phyloP scores from a whole-genome alignment of 2,888 invertebrate species.

The Drosophila prostipennis region DNA sequence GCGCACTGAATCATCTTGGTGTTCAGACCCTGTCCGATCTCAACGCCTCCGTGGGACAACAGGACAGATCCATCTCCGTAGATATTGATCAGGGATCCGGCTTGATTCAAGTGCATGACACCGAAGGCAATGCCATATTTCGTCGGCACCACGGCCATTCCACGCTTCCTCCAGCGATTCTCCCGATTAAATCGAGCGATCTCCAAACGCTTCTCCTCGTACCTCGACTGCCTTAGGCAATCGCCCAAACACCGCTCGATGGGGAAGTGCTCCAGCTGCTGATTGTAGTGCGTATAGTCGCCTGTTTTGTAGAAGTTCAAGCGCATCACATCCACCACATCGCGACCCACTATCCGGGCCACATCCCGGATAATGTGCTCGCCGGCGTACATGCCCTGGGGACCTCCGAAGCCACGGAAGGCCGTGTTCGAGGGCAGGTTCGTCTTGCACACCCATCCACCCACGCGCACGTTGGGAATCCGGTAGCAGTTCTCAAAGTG shows the following conservation, averaged over 20 bases:
- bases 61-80: conserved; percentile 95
- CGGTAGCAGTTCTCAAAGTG: conserved; percentile 94
- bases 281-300: conserved; percentile 91
- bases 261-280: conserved; percentile 90
- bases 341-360: conserved; percentile 88
- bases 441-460: conserved; percentile 92
- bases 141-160: conserved; percentile 92
- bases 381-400: conserved; percentile 94
- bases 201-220: conserved; percentile 86
- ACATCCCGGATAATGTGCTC: conserved; percentile 92
- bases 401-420: conserved; percentile 96
- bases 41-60: conserved; percentile 95
- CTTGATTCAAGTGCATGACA: conserved; percentile 91
- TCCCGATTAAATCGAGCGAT: conserved; percentile 90
- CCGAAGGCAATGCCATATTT: conserved; percentile 94
- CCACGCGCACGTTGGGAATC: conserved; percentile 89
- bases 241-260: conserved; percentile 91
- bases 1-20: conserved; percentile 98
- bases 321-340: conserved; percentile 87
- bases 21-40: conserved; percentile 98
- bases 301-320: conserved; percentile 93
- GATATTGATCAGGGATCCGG: conserved; percentile 94
- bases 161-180: conserved; percentile 94
- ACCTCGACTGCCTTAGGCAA: conserved; percentile 89
- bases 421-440: conserved; percentile 97